These are phyloP conservation scores for Calyptommatus sinebrachiatus DNA, from an alignment of 2,113 vertebrate species.

Conservation along the genomic window DNA sequence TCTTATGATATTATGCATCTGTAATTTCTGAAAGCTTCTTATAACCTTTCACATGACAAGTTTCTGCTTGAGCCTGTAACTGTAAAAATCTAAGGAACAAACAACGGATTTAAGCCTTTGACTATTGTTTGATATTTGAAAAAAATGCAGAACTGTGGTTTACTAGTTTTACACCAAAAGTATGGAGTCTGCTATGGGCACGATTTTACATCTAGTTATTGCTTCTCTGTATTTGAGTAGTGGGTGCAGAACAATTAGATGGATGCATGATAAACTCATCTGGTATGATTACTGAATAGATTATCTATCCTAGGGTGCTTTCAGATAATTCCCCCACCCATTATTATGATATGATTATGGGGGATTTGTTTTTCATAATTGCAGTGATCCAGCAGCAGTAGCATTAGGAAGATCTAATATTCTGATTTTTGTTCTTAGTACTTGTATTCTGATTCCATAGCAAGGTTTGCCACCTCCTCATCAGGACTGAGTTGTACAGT, in stretches of 20 bases:
- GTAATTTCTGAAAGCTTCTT: constrained; percentile 59
- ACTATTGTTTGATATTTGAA: background rate
- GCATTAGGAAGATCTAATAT: too few relatives aligned
- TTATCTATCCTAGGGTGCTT: background rate
- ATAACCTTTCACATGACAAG: constrained; percentile 51
- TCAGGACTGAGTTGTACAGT: too few relatives aligned
- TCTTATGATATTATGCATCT: constrained; percentile 47
- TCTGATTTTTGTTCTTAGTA: too few relatives aligned
- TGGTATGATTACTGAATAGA: background rate
- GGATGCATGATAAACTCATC: background rate
- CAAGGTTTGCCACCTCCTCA: too few relatives aligned
- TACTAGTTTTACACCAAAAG: background rate
- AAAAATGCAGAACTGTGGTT: background rate
- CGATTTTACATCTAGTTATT: background rate
- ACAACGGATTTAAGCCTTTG: constrained; percentile 36
- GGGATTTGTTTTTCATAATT: too few relatives aligned
- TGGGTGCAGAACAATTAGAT: background rate
- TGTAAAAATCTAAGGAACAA: constrained; percentile 24
- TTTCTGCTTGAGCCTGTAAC: constrained; percentile 37
- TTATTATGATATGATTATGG: too few relatives aligned
- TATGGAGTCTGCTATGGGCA: background rate
- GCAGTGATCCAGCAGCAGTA: too few relatives aligned
- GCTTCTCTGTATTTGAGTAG: background rate
- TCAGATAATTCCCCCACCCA: too few relatives aligned
- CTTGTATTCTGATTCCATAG: too few relatives aligned